Base-by-base conservation (phyloP, 2,113 vertebrate genomes). In the Pipra filicauda region DNA sequence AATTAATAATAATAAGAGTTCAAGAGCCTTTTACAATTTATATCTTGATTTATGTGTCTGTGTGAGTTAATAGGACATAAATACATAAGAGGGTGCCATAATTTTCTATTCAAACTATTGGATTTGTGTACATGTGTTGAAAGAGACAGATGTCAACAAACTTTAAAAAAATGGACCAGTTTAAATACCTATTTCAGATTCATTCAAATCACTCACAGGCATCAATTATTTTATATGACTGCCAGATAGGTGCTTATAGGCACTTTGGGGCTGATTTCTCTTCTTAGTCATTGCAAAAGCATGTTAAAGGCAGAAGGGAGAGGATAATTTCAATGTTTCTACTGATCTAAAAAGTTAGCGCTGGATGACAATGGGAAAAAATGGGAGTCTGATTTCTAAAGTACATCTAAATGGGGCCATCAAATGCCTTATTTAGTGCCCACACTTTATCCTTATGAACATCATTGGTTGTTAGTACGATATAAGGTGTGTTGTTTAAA, bases 401-500 rank as follows among this genome's bases (percentile, higher is more conserved):
- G 11, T 46, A 43, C 12, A 27, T 64, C 12, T 57, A 35, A 94
- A 65, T 1, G 1, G 37, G 54, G 15, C 10, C 44, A 75, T 37
- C 31, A 65, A 59, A 73, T 14, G 17, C 8, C 18, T 62, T 20
- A 39, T 30, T 18, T 57, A 67, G 18, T 49, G 12, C 3, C 19
- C 1, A 0, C 30, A 49, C 14, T 77, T 92, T 31, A 77, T 35
- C 44, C 14, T 85, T 76, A 57, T 2, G 15, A 79, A 52, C 2
- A 69, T 17, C n/a, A 28, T 51, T 87, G 20, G 7, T 90, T 93
- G 39, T 59, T 67, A 83, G 28, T 13, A 15, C 64, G 81, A 91
- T 76, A 64, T 15, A 77, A 94, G 57, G 11, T n/a, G 69, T 22
- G 49, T 72, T 95, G 89, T 89, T 87, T 89, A 79, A 91, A 96